These are phyloP conservation scores for Eurytoma adleriae DNA, from an alignment of 2,888 invertebrate species.

Conservation along the genomic window DNA sequence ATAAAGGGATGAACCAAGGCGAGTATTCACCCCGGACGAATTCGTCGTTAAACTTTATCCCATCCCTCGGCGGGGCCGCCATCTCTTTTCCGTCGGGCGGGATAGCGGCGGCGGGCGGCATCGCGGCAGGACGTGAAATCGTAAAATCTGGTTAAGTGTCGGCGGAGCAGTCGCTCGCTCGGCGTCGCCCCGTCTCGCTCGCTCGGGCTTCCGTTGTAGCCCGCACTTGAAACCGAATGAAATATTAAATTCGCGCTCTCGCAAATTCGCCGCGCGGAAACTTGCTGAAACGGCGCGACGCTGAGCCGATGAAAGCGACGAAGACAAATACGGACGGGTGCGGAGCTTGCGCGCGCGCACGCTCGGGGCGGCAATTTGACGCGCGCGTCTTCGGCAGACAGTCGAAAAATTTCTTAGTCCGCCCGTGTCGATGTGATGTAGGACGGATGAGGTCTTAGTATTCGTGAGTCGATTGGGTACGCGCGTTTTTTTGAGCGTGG, in stretches of 20 bases:
- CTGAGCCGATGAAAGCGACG: background rate
- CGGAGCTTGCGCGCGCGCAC: background rate
- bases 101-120: slow-evolving; percentile 10
- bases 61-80: background rate
- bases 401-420: too few species aligned
- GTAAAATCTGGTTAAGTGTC: slow-evolving; percentile 51
- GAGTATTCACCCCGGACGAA: slow-evolving; percentile 33
- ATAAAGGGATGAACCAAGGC: background rate
- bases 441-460: too few species aligned
- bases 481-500: too few species aligned
- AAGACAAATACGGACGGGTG: slow-evolving; percentile 7
- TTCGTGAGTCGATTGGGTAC: too few species aligned
- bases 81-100: background rate
- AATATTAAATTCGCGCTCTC: slow-evolving; percentile 53
- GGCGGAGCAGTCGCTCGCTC: background rate
- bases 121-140: slow-evolving; percentile 38
- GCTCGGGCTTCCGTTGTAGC: background rate
- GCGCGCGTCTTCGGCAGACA: too few species aligned
- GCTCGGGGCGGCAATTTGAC: too few species aligned
- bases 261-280: slow-evolving; percentile 42
- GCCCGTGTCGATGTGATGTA: too few species aligned
- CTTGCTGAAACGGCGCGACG: slow-evolving; percentile 19
- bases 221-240: slow-evolving; percentile 41
- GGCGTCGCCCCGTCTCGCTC: background rate
- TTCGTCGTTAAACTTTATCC: slow-evolving; percentile 47